Base-by-base conservation (phyloP, 2,797 vertebrate species). In the Coccyzus lansbergi region DNA sequence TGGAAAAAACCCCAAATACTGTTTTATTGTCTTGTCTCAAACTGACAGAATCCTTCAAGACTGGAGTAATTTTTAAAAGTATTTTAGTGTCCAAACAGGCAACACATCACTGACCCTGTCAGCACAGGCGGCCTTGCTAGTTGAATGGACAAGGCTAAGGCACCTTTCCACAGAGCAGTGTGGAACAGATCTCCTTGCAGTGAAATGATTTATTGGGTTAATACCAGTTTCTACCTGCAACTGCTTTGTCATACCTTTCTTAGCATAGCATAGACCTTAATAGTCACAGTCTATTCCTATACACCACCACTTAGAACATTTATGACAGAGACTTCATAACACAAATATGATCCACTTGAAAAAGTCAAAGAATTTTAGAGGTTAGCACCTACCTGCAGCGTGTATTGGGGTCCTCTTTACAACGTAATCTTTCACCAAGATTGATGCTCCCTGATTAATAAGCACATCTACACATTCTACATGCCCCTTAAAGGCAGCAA, bases 401-500 rank as follows among this genome's bases (percentile, higher is more conserved):
- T 99, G 99, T 95, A 99, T 99, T 62, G 99, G 99, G 16, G 99
- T 99, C 96, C 99, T 98, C 97, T 99, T 99, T 88, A 99, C 97
- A 88, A 98, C 97, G 84, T 98, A 99, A 96, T 99, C 99, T 97
- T 99, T 99, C 64, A 99, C 99, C 94, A 99, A 97, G 94, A 99
- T 99, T 36, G 99, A 99, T 72, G 99, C 99, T 91, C 99, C 99
- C 97, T 99, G 99, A 97, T 99, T 99, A 97, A 99, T 99, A 40
- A 99, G 98, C 90, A 99, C 99, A 60, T 99, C 99, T 96, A 99
- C 99, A 98, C 99, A 99, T 97, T 99, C 99, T 65, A 99, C 98
- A 1, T 99, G 99, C 85, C 99, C 99, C 95, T 99, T 99, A 88
- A 99, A 99, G 70, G 99, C 99, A 86, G 99, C 99, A 94, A 99